phyloP scores from a whole-genome alignment of 2,888 invertebrate genomes.

The Bombyx huttoni region DNA sequence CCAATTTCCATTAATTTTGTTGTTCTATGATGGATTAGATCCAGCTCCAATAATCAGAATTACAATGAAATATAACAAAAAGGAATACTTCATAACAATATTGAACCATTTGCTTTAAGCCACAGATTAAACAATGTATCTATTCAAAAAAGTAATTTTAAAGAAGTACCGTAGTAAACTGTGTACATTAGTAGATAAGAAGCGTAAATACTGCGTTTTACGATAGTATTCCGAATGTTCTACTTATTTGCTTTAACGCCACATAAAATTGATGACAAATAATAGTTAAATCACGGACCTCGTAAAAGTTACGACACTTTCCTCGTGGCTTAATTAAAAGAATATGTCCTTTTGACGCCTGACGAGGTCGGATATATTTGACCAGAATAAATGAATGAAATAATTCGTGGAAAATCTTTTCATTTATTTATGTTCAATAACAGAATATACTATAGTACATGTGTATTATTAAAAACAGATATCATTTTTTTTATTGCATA shows the following conservation, averaged over 20 bases:
- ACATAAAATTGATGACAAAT: conserved; percentile 71
- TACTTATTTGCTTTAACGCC: conserved; percentile 54
- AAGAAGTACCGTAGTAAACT: conserved; percentile 2
- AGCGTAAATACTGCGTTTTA: conserved; percentile 25
- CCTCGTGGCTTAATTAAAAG: conserved; percentile 67
- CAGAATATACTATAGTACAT: no score
- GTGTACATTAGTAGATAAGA: conserved; percentile 5
- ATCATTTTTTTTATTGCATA: no score
- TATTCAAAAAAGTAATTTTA: background rate
- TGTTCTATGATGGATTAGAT: no score
- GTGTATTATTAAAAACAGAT: no score
- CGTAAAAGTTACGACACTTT: conserved; percentile 67
- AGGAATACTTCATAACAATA: no score
- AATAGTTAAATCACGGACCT: conserved; percentile 68
- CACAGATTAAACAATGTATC: background rate
- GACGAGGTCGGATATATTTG: conserved; percentile 12
- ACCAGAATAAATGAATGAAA: conserved; percentile 7
- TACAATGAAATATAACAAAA: no score
- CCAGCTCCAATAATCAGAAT: no score
- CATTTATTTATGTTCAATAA: no score
- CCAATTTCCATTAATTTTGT: no score
- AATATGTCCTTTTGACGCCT: conserved; percentile 56
- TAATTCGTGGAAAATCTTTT: background rate
- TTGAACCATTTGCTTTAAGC: no score
- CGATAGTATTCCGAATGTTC: conserved; percentile 30